These are phyloP conservation scores for Enteromius trimaculatus DNA, from an alignment of 2,797 vertebrate genomes.

Conservation along the genomic window DNA sequence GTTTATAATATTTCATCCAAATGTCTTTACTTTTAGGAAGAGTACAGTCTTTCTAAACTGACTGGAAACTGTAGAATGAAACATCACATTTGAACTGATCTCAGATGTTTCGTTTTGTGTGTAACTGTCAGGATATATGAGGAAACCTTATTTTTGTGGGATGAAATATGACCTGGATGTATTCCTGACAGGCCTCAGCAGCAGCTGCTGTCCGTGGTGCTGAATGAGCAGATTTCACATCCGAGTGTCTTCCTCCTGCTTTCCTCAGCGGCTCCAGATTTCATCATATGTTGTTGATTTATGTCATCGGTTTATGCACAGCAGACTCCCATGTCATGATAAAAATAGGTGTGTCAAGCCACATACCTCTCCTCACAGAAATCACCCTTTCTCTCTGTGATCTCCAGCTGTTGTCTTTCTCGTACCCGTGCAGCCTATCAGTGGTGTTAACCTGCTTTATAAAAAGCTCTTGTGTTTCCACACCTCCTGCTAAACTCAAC, in stretches of 20 bases:
- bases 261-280: neutral
- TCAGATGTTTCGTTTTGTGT: neutral
- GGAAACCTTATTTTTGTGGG: neutral
- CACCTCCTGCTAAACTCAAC: neutral
- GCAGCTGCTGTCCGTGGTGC: constrained; percentile 52
- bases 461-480: constrained; percentile 14
- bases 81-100: neutral
- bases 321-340: neutral
- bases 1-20: neutral
- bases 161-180: neutral
- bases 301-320: constrained; percentile 5
- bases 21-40: neutral
- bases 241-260: neutral
- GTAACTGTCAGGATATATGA: neutral
- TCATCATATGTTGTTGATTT: neutral
- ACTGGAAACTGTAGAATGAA: neutral
- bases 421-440: constrained; percentile 4
- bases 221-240: constrained; percentile 30
- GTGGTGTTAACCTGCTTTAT: neutral
- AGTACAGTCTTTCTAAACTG: no score
- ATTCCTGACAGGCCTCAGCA: neutral
- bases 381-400: neutral
- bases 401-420: constrained; percentile 13
- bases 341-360: constrained; percentile 5
- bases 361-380: neutral